A percentile compares a stretch with the other conserved stretches of the same genome.
These are phyloP conservation scores for Calliphora vicina DNA, from an alignment of 1,140 invertebrate species.

Conservation along the genomic window DNA sequence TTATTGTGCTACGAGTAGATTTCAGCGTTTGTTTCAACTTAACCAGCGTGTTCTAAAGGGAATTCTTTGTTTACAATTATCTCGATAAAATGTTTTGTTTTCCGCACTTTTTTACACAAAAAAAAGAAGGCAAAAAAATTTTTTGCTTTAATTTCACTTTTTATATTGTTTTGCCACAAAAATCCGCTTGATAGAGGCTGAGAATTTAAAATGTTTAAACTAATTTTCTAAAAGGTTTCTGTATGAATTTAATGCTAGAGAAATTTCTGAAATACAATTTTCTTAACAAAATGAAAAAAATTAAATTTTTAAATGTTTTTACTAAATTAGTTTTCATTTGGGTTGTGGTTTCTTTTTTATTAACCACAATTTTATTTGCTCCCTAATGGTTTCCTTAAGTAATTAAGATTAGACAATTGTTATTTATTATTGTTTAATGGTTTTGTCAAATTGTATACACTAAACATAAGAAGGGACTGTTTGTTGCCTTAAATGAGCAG, in stretches of 20 bases:
- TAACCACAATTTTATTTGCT: constrained; percentile 8
- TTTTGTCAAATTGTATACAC: background rate
- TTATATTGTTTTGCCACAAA: background rate
- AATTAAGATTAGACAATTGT: constrained; percentile 35
- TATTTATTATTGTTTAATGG: background rate
- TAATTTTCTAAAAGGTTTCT: background rate
- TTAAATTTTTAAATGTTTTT: background rate
- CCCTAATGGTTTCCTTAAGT: constrained; percentile 5
- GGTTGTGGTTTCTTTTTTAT: background rate
- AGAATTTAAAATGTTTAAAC: background rate
- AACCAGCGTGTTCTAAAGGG: constrained; percentile 1
- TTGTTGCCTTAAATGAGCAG: background rate
- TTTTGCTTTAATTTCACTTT: background rate
- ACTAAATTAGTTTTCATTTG: background rate
- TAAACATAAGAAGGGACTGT: background rate
- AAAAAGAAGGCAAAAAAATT: background rate
- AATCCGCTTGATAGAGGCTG: background rate
- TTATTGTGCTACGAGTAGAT: background rate
- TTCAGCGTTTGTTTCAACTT: background rate
- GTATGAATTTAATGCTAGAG: background rate
- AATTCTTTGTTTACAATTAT: constrained; percentile 25
- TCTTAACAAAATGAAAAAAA: background rate
- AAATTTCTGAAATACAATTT: background rate
- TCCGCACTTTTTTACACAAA: background rate
- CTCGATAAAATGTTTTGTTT: constrained; percentile 6